Evolutionary conservation across 2,888 invertebrate species (phyloP).

Genomic region (Alsophila aescularia): DNA sequence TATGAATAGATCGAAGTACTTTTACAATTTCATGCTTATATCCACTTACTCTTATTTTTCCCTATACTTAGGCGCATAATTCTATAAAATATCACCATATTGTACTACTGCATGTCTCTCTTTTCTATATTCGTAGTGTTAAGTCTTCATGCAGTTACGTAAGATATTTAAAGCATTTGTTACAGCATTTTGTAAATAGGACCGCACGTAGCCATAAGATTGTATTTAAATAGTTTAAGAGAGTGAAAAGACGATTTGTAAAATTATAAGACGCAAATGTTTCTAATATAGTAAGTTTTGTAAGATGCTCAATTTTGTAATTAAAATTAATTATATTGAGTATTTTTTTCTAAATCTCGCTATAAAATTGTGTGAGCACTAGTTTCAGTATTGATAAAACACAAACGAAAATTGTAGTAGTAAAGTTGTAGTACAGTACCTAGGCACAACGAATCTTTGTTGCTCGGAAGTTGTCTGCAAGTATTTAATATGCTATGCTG

Average conservation of each 20-base stretch:
- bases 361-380: not conserved
- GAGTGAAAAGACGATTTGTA: not conserved
- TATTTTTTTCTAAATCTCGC: not conserved
- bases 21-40: not conserved
- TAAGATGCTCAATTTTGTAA: conserved; percentile 7
- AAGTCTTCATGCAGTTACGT: not conserved
- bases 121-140: not conserved
- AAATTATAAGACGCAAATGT: not conserved
- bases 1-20: not conserved
- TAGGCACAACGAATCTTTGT: no score
- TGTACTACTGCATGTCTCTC: not conserved
- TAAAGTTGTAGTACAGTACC: no score
- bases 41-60: not conserved
- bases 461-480: no score
- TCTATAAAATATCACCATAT: not conserved
- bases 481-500: no score
- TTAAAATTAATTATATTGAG: not conserved
- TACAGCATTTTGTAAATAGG: conserved; percentile 20
- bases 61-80: no score
- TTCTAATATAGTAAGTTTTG: not conserved
- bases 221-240: not conserved
- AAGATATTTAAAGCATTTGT: conserved; percentile 16
- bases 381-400: no score
- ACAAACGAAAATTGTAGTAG: no score
- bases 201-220: not conserved